phyloP scores from a whole-genome alignment of 2,113 vertebrate species.

The Caloenas nicobarica region DNA sequence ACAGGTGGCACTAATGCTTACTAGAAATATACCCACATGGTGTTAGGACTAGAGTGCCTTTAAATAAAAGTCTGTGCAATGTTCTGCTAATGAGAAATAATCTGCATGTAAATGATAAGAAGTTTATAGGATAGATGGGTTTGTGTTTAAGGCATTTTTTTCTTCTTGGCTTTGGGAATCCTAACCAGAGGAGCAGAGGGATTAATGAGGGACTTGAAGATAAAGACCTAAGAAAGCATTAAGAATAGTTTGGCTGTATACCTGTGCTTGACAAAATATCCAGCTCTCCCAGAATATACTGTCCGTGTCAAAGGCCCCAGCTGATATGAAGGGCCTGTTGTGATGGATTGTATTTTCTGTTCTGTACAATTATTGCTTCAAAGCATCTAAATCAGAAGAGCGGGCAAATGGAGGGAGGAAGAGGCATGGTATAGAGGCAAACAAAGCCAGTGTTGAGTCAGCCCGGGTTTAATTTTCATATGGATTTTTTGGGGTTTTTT shows the following conservation, averaged over 20 bases:
- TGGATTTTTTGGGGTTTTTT: too few species aligned
- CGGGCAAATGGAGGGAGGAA: background rate
- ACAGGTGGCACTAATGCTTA: background rate
- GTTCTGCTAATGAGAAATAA: slow-evolving; percentile 21
- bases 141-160: background rate
- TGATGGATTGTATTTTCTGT: background rate
- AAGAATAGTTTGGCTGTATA: background rate
- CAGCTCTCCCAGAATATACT: background rate
- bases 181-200: background rate
- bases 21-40: background rate
- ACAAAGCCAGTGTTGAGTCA: background rate
- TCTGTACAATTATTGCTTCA: background rate
- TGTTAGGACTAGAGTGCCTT: background rate
- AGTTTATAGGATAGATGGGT: background rate
- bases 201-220: background rate
- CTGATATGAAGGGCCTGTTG: background rate
- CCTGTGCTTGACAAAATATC: background rate
- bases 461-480: background rate
- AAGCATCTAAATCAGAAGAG: background rate
- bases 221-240: background rate
- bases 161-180: background rate
- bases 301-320: background rate
- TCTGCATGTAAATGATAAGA: background rate
- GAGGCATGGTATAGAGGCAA: background rate
- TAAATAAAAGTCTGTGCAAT: background rate